Base-by-base conservation (phyloP, 2,113 vertebrate genomes). In the Tapirus terrestris region DNA sequence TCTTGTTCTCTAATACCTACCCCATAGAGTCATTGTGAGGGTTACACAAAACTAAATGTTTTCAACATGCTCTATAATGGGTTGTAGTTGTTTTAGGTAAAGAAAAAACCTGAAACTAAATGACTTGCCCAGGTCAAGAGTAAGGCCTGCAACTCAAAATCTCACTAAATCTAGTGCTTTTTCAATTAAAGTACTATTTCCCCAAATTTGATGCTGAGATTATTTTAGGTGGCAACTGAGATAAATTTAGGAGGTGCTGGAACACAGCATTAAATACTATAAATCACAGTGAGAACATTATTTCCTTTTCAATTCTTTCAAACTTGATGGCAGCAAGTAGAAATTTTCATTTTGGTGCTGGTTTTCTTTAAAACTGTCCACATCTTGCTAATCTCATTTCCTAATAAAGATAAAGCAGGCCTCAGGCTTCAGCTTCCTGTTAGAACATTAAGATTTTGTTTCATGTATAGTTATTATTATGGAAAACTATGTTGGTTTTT, bases 201-300 rank as follows among this genome's bases (percentile, higher is more conserved):
- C 67, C 39, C 53, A 95, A 96, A 91, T 92, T 48, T 85, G 51
- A n/a, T 84, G 23, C 13, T 61, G 48, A 95, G 60, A 94, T 91
- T 21, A 95, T 95, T 97, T 96, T 91, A 93, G 27, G 18, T 81
- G 63, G 48, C 2, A 97, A 61, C n/a, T 77, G 29, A 75, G 58
- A 96, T 90, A 86, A 93, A 97, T 91, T 88, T 82, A 89, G 45
- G 8, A 79, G 29, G 60, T 94, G 5, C 48, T 97, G 31, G 36
- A 94, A 89, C 6, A 90, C 1, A 68, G 2, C 31, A 82, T 89
- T 89, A 92, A 93, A 84, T 75, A 84, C 25, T 92, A 6, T 91
- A 97, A 93, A 70, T 87, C 36, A 90, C 58, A 87, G 53, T 75
- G 68, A 91, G 29, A 63, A 67, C 91, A 92, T 53, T 16, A 43